phyloP scores from a whole-genome alignment of 1,140 invertebrate species.

The Ips nitidus region DNA sequence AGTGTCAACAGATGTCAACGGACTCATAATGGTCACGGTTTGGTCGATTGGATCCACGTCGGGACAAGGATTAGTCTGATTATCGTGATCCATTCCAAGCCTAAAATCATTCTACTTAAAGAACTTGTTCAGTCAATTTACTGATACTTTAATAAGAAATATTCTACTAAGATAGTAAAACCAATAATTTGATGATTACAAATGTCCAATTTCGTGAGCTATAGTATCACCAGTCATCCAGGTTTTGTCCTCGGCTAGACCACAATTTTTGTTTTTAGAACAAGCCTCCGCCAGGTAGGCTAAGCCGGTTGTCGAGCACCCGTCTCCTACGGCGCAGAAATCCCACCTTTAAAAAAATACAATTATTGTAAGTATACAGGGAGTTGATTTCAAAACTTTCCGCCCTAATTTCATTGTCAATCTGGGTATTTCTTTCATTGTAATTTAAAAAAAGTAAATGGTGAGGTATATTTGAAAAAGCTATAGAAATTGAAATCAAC shows the following conservation, averaged over 20 bases:
- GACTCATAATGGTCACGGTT: constrained; percentile 64
- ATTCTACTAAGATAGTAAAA: too few species aligned
- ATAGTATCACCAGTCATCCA: constrained; percentile 67
- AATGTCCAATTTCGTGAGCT: constrained; percentile 73
- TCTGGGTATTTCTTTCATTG: too few species aligned
- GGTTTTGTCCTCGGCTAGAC: constrained; percentile 69
- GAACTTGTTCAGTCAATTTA: too few species aligned
- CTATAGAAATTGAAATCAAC: too few species aligned
- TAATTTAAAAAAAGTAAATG: too few species aligned
- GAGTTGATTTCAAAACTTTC: too few species aligned
- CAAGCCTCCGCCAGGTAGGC: constrained; percentile 68
- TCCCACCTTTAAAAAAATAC: constrained; percentile 40
- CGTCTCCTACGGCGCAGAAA: constrained; percentile 53
- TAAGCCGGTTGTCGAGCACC: constrained; percentile 66
- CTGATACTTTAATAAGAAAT: too few species aligned
- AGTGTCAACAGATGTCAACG: constrained; percentile 60
- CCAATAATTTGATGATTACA: constrained; percentile 52
- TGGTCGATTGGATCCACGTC: constrained; percentile 47
- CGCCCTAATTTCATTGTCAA: too few species aligned
- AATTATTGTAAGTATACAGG: too few species aligned
- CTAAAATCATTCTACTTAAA: constrained; percentile 49
- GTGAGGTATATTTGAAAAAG: too few species aligned
- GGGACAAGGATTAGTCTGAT: constrained; percentile 50
- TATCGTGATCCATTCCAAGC: constrained; percentile 63
- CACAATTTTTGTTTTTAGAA: constrained; percentile 58